Percentiles rank a stretch among this genome's conserved stretches.
Evolutionary conservation across 35 echinoderm and acorn worm genomes (phyloP).

Genomic region (Acanthaster planci): DNA sequence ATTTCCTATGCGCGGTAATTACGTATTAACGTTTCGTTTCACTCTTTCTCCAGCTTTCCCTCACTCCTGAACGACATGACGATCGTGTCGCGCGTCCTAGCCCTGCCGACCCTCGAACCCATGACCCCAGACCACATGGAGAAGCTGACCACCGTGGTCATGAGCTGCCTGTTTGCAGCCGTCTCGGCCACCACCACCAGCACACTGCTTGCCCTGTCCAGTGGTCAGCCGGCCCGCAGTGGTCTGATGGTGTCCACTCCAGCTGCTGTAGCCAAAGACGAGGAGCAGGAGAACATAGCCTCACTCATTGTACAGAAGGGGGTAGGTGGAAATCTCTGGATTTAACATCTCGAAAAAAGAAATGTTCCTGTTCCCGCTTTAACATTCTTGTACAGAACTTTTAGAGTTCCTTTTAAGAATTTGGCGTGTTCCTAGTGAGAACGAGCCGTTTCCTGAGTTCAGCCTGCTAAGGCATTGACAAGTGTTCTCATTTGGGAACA

Average conservation of each 20-base stretch:
- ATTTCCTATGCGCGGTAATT: no score
- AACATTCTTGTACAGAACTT: no score
- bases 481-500: no score
- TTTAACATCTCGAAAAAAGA: neutral
- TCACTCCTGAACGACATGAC: conserved; percentile 95
- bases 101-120: conserved; percentile 91
- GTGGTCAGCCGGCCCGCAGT: conserved; percentile 49
- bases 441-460: no score
- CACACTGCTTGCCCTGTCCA: conserved; percentile 60
- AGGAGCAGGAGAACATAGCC: conserved; percentile 86
- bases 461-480: no score
- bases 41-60: conserved; percentile 65
- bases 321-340: conserved; percentile 17
- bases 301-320: conserved; percentile 88
- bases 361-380: neutral
- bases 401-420: no score
- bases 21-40: no score
- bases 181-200: conserved; percentile 76
- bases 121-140: conserved; percentile 88
- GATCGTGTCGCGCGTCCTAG: conserved; percentile 85
- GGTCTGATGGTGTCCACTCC: conserved; percentile 4
- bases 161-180: conserved; percentile 94
- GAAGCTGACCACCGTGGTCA: conserved; percentile 85
- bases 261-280: conserved; percentile 59
- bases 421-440: no score